phyloP scores from a whole-genome alignment of 2,797 vertebrate species.

The Propithecus deckenii region DNA sequence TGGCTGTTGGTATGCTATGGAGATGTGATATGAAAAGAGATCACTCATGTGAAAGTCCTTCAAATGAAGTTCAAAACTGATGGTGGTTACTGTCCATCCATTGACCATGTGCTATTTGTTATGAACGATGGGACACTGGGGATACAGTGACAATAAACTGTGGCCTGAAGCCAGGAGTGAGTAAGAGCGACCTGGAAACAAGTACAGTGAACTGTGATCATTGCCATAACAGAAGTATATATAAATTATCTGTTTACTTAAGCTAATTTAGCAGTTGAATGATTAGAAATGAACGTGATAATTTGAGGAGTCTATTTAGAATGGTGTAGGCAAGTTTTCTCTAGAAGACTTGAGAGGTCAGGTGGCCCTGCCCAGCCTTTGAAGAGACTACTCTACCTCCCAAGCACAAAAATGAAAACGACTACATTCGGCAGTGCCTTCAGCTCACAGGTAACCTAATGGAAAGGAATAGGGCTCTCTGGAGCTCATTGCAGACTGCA shows the following conservation, averaged over 20 bases:
- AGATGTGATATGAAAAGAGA: neutral
- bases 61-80: neutral
- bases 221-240: neutral
- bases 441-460: neutral
- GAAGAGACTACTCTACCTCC: neutral
- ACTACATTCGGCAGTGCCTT: neutral
- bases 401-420: neutral
- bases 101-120: neutral
- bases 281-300: neutral
- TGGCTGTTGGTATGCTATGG: neutral
- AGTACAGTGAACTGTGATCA: neutral
- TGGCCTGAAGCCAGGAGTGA: neutral
- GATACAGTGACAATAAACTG: neutral
- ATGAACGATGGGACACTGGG: rapidly evolving
- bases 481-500: neutral
- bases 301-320: neutral
- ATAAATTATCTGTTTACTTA: neutral
- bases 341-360: neutral
- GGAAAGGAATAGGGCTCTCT: neutral
- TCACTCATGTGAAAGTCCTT: neutral
- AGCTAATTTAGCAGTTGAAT: neutral
- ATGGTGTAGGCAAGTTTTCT: neutral
- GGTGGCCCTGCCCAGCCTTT: neutral
- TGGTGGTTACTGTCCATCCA: neutral
- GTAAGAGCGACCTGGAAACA: neutral